Percentiles rank a stretch among this genome's conserved stretches.
phyloP scores from a whole-genome alignment of 2,113 vertebrate species.

The Pleuronectes platessa region DNA sequence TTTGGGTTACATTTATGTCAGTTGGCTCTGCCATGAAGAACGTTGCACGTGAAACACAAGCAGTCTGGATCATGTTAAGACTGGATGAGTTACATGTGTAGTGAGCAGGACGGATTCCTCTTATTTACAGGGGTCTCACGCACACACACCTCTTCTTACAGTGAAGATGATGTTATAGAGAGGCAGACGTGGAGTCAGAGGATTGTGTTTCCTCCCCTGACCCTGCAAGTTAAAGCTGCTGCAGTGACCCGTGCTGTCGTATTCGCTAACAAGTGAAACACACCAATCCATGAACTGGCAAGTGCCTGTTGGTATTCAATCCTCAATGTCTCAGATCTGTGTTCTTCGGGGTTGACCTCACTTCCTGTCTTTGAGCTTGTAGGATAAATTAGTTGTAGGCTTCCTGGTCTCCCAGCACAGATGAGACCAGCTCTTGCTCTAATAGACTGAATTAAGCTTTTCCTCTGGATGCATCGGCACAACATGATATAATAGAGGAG shows the following conservation, averaged over 20 bases:
- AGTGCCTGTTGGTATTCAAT: background rate
- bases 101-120: constrained; percentile 18
- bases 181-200: background rate
- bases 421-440: constrained; percentile 17
- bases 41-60: constrained; percentile 47
- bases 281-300: background rate
- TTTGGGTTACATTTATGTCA: constrained; percentile 5
- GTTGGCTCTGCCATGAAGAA: constrained; percentile 5
- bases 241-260: background rate
- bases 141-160: constrained; percentile 10
- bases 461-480: background rate
- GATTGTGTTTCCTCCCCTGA: constrained; percentile 7
- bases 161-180: constrained; percentile 26
- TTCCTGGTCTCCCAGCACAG: constrained; percentile 40
- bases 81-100: constrained; percentile 45
- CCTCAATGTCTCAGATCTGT: constrained; percentile 19
- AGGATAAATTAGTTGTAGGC: constrained; percentile 49
- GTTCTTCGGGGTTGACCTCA: constrained; percentile 31
- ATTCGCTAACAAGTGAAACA: constrained; percentile 15
- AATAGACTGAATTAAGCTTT: background rate
- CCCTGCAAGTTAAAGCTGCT: background rate
- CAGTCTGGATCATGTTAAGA: constrained; percentile 46
- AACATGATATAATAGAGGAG: background rate
- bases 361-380: constrained; percentile 48
- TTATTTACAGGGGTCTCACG: constrained; percentile 12